These are phyloP conservation scores for Menidia beryllina DNA, from an alignment of 2,113 vertebrate genomes.

Conservation along the genomic window DNA sequence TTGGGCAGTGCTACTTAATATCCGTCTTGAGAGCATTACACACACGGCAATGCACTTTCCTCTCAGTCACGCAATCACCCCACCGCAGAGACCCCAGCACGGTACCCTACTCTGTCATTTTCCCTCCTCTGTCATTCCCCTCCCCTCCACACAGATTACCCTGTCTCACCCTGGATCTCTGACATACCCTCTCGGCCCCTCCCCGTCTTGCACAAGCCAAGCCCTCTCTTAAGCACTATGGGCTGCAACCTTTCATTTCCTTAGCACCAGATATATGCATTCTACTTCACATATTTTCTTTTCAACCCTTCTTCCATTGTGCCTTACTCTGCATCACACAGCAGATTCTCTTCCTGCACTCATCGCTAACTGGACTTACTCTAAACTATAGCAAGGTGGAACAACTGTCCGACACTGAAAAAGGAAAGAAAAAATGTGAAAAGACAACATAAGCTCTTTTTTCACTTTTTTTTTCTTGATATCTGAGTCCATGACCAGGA, in stretches of 20 bases:
- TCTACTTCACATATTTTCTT: conserved; percentile 47
- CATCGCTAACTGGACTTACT: conserved; percentile 68
- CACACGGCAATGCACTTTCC: conserved; percentile 80
- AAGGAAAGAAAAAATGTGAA: too few relatives aligned
- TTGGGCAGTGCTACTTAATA: conserved; percentile 73
- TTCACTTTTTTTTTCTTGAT: not conserved
- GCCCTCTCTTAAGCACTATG: conserved; percentile 58
- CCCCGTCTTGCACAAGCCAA: conserved; percentile 39
- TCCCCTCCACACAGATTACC: conserved; percentile 35
- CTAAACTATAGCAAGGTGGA: conserved; percentile 60
- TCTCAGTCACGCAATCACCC: conserved; percentile 80
- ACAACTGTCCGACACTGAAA: conserved; percentile 62
- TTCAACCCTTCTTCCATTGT: conserved; percentile 63
- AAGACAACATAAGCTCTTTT: conserved; percentile 45
- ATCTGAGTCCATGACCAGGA: not conserved
- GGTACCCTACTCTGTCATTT: conserved; percentile 50
- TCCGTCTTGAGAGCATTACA: conserved; percentile 84
- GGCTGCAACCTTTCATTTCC: conserved; percentile 47
- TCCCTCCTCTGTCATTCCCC: conserved; percentile 52
- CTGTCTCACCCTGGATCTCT: conserved; percentile 49
- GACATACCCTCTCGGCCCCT: conserved; percentile 59
- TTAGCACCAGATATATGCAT: conserved; percentile 49
- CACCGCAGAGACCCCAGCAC: conserved; percentile 47
- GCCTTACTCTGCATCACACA: conserved; percentile 43
- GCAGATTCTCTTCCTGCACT: conserved; percentile 46